These are phyloP conservation scores for Heliconius sara DNA, from an alignment of 2,888 invertebrate genomes.

Conservation along the genomic window DNA sequence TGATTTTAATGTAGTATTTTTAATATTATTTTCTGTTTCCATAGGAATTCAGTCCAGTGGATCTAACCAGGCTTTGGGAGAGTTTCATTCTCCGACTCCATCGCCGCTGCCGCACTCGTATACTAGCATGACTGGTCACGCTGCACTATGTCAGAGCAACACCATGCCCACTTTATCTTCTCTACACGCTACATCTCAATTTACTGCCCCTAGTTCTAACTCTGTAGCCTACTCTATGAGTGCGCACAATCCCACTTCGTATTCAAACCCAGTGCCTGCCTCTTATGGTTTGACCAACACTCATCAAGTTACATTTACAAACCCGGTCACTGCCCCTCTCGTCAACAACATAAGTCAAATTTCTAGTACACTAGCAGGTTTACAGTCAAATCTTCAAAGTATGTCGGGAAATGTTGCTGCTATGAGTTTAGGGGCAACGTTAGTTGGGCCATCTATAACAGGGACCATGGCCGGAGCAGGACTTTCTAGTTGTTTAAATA, in stretches of 20 bases:
- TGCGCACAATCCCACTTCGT: slow-evolving; percentile 80
- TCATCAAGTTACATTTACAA: slow-evolving; percentile 81
- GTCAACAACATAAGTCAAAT: slow-evolving; percentile 81
- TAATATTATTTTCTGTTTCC: slow-evolving; percentile 37
- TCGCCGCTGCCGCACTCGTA: slow-evolving; percentile 84
- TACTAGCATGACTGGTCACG: slow-evolving; percentile 74
- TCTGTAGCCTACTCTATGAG: slow-evolving; percentile 80
- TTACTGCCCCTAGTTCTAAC: slow-evolving; percentile 78
- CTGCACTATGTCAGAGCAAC: slow-evolving; percentile 85
- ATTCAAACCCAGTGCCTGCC: slow-evolving; percentile 80
- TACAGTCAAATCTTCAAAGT: slow-evolving; percentile 79
- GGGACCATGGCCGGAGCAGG: slow-evolving; percentile 80
- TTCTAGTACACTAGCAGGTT: slow-evolving; percentile 76
- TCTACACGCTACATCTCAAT: slow-evolving; percentile 75
- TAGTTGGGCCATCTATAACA: slow-evolving; percentile 77
- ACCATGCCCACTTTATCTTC: slow-evolving; percentile 86
- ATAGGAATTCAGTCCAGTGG: slow-evolving; percentile 87
- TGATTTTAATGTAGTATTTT: background rate
- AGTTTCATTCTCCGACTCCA: slow-evolving; percentile 85
- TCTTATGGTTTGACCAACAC: slow-evolving; percentile 77
- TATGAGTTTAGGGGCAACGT: slow-evolving; percentile 72
- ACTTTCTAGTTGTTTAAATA: slow-evolving; percentile 75
- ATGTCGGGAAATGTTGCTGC: slow-evolving; percentile 75
- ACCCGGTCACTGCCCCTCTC: slow-evolving; percentile 78
- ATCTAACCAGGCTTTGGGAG: slow-evolving; percentile 88